phyloP scores from a whole-genome alignment of 2,797 vertebrate genomes.

The Pangasius krempfi region DNA sequence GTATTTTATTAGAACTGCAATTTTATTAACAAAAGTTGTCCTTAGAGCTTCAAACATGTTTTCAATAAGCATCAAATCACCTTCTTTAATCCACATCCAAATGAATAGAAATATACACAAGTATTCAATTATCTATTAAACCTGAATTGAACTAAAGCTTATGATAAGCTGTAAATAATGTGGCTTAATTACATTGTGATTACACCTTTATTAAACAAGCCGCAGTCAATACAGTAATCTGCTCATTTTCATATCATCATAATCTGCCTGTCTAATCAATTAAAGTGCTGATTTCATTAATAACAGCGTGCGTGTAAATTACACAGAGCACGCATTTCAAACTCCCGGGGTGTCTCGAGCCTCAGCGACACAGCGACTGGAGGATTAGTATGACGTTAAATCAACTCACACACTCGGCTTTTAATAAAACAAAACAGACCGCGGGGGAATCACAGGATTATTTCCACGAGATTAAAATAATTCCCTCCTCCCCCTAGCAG shows the following conservation, averaged over 20 bases:
- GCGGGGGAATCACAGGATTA: slow-evolving; percentile 79
- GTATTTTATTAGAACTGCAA: background rate
- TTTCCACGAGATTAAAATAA: slow-evolving; percentile 77
- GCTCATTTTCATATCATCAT: slow-evolving; percentile 1
- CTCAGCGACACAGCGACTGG: slow-evolving; percentile 45
- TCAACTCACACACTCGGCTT: slow-evolving; percentile 76
- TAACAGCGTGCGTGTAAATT: slow-evolving; percentile 29
- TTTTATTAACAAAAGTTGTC: background rate
- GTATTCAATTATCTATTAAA: slow-evolving; percentile 24
- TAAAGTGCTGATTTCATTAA: slow-evolving; percentile 38
- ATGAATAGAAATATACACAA: background rate
- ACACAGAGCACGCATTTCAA: slow-evolving; percentile 36
- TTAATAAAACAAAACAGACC: slow-evolving; percentile 77
- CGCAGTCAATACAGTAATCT: slow-evolving; percentile 36
- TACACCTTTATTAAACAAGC: slow-evolving; percentile 37
- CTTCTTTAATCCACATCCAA: slow-evolving; percentile 7
- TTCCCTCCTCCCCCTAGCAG: slow-evolving; percentile 52
- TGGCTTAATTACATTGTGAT: slow-evolving; percentile 16
- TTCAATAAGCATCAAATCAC: background rate
- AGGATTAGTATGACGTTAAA: slow-evolving; percentile 78
- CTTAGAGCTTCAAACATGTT: background rate
- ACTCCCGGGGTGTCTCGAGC: background rate
- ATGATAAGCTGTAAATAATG: slow-evolving; percentile 19
- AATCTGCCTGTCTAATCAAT: slow-evolving; percentile 26
- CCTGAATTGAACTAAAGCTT: slow-evolving; percentile 7